A percentile compares a stretch with the other conserved stretches of the same genome.
phyloP scores from a whole-genome alignment of 2,797 vertebrate species.

The Zenarchopterus dispar region DNA sequence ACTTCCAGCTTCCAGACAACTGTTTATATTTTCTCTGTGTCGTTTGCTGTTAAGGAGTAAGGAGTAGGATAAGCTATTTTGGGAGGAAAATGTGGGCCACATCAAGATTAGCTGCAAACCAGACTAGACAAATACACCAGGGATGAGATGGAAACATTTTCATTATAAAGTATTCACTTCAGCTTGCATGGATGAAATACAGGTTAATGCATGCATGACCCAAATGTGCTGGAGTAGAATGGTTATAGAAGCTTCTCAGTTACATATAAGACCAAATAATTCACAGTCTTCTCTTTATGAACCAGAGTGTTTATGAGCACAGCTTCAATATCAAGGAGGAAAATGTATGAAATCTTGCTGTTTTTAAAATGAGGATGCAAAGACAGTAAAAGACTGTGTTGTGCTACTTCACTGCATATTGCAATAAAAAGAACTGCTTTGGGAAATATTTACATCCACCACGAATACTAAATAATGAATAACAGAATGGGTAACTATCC shows the following conservation, averaged over 20 bases:
- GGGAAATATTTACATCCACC: no score
- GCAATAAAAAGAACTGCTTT: conserved; percentile 9
- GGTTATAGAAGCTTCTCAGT: conserved; percentile 32
- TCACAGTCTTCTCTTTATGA: not conserved
- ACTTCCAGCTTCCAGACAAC: conserved; percentile 41
- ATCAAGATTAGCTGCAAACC: conserved; percentile 66
- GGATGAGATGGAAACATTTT: conserved; percentile 36
- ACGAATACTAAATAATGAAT: no score
- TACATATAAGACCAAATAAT: conserved; percentile 22
- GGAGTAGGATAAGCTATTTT: conserved; percentile 54
- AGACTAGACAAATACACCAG: conserved; percentile 56
- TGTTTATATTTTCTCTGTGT: conserved; percentile 68
- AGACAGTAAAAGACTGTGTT: conserved; percentile 35
- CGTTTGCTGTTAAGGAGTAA: conserved; percentile 44
- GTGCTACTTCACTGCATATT: conserved; percentile 60
- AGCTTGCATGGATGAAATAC: conserved; percentile 45
- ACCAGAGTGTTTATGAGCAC: conserved; percentile 19
- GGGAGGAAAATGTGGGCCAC: conserved; percentile 68
- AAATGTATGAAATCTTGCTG: conserved; percentile 16
- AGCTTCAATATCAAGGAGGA: conserved; percentile 28
- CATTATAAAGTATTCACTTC: conserved; percentile 45
- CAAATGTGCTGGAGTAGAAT: conserved; percentile 55
- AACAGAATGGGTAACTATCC: no score
- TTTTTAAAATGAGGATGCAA: conserved; percentile 38
- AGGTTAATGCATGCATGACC: conserved; percentile 65